Evolutionary conservation across 2,797 vertebrate genomes (phyloP), one percentile per base, ranked within the genome.

Genomic region (Silurus lanzhouensis): DNA sequence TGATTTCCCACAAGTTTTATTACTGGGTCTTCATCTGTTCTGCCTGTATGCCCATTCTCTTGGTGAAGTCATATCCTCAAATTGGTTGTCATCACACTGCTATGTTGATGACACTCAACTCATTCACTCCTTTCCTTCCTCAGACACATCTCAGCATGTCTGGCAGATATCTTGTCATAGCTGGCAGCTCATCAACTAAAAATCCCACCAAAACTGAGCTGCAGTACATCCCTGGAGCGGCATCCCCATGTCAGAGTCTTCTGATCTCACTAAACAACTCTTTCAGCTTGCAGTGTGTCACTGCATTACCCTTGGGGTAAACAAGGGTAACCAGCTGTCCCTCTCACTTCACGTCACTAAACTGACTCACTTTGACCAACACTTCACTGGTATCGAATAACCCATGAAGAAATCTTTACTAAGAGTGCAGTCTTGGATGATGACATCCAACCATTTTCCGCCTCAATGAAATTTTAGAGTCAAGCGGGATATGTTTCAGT

Each of bases 391-490:
- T 79, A 63, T 38, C 20, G 14, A 63, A 79, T 20, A 44, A 63
- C 58, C 58, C 58, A 61, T 78, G 75, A 44, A 61, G 75, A 44
- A 44, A 61, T 78, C 12, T 78, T 78, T 75, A 25, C 72, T 55
- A 27, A 55, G n/a, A 75, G n/a, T 76, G 15, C n/a, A 27, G 15
- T 61, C 20, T 57, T 44, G 58, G 44, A 63, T 78, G 58, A 27
- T 57, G 72, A 20, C 46, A 14, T 25, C 55, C 22, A 44, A 17
- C 5, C 38, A 61, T 22, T 44, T 60, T 52, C 9, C 38, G 27
- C 27, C 10, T 77, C 57, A 60, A 22, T 55, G 17, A 17, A 61
- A 44, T 8, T 57, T 77, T 58, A 44, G 19, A 58, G 38, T 46
- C 19, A 79, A 58, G 27, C 15, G 31, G 15, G 17, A 58, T 61